Conservation (phyloP, 2,888 invertebrate genomes). For the Drosophila mimetica region DNA sequence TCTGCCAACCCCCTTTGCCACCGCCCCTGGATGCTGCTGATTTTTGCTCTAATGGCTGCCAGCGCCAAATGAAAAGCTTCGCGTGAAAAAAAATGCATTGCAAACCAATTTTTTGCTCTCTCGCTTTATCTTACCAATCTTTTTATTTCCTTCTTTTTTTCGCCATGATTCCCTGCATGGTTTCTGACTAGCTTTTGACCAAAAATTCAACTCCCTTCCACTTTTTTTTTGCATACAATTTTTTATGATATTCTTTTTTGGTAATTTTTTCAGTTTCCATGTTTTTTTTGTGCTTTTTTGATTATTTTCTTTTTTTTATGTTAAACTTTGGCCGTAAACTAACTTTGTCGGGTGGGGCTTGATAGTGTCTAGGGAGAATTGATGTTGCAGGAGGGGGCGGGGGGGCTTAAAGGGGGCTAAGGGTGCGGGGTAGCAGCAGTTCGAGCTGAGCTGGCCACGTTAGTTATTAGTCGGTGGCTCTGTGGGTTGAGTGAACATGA, state of each 20-base stretch:
- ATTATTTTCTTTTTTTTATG: constrained; percentile 37
- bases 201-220: constrained; percentile 43
- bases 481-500: constrained; percentile 56
- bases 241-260: constrained; percentile 22
- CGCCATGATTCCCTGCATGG: constrained; percentile 56
- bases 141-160: constrained; percentile 21
- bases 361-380: constrained; percentile 54
- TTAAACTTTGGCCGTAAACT: constrained; percentile 75
- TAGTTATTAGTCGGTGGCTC: constrained; percentile 66
- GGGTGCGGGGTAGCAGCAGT: constrained; percentile 13
- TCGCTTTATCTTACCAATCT: constrained; percentile 35
- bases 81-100: constrained; percentile 59
- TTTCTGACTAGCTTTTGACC: constrained; percentile 71
- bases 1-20: neutral
- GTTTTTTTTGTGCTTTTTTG: constrained; percentile 10
- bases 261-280: constrained; percentile 10
- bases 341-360: constrained; percentile 66
- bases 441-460: constrained; percentile 38
- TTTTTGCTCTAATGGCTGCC: constrained; percentile 77
- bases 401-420: neutral
- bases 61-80: constrained; percentile 73
- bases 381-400: constrained; percentile 23
- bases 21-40: constrained; percentile 61
- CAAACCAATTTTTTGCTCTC: constrained; percentile 67
- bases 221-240: constrained; percentile 21